Percentiles rank a stretch among this genome's conserved stretches.
phyloP scores from a whole-genome alignment of 2,888 invertebrate species.

The Diaprepes abbreviatus region DNA sequence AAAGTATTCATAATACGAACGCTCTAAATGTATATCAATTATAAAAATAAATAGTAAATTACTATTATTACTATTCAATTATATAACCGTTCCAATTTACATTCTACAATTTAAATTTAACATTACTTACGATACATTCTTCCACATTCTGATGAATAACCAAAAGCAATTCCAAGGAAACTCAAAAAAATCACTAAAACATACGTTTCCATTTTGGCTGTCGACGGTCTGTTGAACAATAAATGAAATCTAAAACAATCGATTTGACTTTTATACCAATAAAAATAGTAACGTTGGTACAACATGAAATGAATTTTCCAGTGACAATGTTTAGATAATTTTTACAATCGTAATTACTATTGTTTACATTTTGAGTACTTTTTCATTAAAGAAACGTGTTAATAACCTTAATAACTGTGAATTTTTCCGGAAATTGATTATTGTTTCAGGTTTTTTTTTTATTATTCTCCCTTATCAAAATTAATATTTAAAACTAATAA shows the following conservation, averaged over 20 bases:
- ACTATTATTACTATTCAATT: no score
- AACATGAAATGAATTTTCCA: conserved; percentile 35
- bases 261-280: conserved; percentile 36
- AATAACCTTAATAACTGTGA: no score
- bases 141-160: conserved; percentile 19
- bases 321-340: conserved; percentile 41
- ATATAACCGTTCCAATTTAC: no score
- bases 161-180: conserved; percentile 4
- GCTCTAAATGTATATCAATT: no score
- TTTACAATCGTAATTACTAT: conserved; percentile 32
- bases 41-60: no score
- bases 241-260: conserved; percentile 30
- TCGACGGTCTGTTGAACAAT: conserved; percentile 7
- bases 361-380: conserved; percentile 31
- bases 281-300: conserved; percentile 18
- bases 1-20: no score
- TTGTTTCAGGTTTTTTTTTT: not conserved
- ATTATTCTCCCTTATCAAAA: not conserved
- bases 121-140: conserved; percentile 30
- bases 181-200: not conserved
- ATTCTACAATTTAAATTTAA: no score
- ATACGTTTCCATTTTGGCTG: conserved; percentile 8
- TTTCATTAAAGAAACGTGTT: conserved; percentile 5
- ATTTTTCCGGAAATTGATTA: not conserved
- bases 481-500: not conserved